These are phyloP conservation scores for Gorsachius magnificus DNA, from an alignment of 2,797 vertebrate genomes.

Conservation along the genomic window DNA sequence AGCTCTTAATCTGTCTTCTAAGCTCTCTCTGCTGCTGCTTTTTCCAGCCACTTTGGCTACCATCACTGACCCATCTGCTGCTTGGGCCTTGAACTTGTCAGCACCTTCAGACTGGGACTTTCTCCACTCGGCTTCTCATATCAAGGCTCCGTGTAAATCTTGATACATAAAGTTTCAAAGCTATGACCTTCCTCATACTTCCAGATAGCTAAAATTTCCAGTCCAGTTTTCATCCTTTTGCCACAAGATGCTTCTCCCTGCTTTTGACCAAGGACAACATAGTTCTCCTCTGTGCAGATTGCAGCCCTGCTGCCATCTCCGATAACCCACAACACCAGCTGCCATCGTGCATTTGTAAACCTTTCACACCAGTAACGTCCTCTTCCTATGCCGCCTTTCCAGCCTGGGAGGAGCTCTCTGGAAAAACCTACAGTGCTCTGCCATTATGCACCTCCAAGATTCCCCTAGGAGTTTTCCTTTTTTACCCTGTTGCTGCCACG, in stretches of 20 bases:
- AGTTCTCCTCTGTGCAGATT: background rate
- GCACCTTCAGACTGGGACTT: background rate
- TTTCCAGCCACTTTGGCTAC: background rate
- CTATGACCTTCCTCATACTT: background rate
- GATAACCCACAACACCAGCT: background rate
- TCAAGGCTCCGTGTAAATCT: background rate
- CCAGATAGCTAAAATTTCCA: background rate
- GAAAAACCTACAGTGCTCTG: background rate
- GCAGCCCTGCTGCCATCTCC: background rate
- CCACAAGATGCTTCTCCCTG: background rate
- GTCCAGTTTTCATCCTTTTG: background rate
- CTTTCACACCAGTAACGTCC: background rate
- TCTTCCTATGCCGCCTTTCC: background rate
- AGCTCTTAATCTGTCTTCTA: conserved; percentile 1
- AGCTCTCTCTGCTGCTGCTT: background rate
- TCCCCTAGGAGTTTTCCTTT: background rate
- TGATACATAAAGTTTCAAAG: background rate
- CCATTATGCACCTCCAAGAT: background rate
- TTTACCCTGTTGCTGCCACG: background rate
- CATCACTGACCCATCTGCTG: background rate
- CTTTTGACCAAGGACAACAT: background rate
- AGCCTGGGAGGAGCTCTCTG: background rate
- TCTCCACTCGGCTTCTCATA: background rate
- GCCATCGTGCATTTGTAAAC: background rate
- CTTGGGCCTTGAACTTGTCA: background rate